Percentiles rank a stretch among this genome's conserved stretches.
These are phyloP conservation scores for Chrysolina haemoptera DNA, from an alignment of 2,888 invertebrate genomes.

Conservation along the genomic window DNA sequence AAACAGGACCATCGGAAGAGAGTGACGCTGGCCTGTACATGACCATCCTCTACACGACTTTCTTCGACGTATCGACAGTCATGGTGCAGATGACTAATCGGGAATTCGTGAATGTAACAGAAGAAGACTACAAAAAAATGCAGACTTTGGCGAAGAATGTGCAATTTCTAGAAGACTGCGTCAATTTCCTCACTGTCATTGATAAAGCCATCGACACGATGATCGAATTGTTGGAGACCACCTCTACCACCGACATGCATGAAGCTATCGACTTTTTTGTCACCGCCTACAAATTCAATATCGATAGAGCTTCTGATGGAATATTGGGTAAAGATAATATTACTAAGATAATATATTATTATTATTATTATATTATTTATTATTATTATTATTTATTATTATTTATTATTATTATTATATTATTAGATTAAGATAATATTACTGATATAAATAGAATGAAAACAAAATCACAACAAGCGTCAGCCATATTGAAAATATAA, in stretches of 20 bases:
- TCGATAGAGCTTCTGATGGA: slow-evolving; percentile 81
- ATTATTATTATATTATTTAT: too few species aligned
- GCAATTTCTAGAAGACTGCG: slow-evolving; percentile 77
- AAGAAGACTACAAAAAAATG: slow-evolving; percentile 68
- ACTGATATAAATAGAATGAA: too few species aligned
- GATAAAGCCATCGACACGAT: slow-evolving; percentile 71
- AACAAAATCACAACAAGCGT: too few species aligned
- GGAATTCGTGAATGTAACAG: slow-evolving; percentile 41
- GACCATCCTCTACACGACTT: slow-evolving; percentile 39
- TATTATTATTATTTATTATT: too few species aligned
- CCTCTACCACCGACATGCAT: slow-evolving; percentile 83
- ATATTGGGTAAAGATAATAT: slow-evolving; percentile 72
- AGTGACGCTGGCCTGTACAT: slow-evolving; percentile 38
- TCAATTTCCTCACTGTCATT: slow-evolving; percentile 60
- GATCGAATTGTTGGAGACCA: slow-evolving; percentile 81
- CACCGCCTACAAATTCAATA: slow-evolving; percentile 83
- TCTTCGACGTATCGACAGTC: slow-evolving; percentile 39
- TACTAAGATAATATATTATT: too few species aligned
- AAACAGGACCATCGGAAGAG: not conserved
- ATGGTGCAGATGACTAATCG: slow-evolving; percentile 33
- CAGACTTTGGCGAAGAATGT: slow-evolving; percentile 71
- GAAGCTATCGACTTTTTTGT: slow-evolving; percentile 94
- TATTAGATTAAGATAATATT: too few species aligned
- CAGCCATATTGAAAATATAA: too few species aligned
- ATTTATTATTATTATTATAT: too few species aligned